phyloP scores from a whole-genome alignment of 2,888 invertebrate species.

The Tribolium freemani region DNA sequence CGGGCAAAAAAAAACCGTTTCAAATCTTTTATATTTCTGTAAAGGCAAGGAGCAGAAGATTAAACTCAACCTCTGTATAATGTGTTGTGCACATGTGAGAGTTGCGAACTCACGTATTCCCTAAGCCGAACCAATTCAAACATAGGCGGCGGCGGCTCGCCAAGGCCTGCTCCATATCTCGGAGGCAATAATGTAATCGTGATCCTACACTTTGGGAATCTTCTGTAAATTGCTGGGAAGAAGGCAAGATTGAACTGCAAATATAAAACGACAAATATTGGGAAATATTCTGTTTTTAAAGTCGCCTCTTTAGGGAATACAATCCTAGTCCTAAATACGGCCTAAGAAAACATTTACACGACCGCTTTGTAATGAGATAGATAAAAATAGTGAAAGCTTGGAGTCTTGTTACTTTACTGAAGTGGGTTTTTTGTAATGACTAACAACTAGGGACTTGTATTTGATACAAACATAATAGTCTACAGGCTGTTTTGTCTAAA shows the following conservation, averaged over 20 bases:
- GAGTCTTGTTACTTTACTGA: no score
- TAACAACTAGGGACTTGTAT: no score
- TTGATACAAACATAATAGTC: no score
- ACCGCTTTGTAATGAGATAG: no score
- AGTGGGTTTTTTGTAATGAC: no score
- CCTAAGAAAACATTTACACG: no score
- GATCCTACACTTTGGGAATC: conserved; percentile 50
- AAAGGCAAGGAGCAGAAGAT: conserved; percentile 50
- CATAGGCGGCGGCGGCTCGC: conserved; percentile 37
- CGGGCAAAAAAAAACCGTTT: neutral
- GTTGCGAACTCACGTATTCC: conserved; percentile 47
- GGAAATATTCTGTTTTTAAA: conserved; percentile 51
- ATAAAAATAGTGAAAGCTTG: no score
- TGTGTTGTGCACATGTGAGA: conserved; percentile 48
- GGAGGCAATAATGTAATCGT: conserved; percentile 45
- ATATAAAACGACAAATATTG: conserved; percentile 51
- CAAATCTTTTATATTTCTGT: conserved; percentile 43
- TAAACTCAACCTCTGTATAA: conserved; percentile 50
- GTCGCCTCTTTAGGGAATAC: conserved; percentile 44
- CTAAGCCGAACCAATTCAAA: conserved; percentile 48
- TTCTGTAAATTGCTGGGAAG: conserved; percentile 49
- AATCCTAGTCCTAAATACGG: no score
- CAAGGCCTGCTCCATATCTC: conserved; percentile 29
- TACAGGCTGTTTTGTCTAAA: no score
- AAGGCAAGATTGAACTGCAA: conserved; percentile 50